Evolutionary conservation across 2,797 vertebrate species (phyloP).

Genomic region (Arnoldichthys spilopterus): DNA sequence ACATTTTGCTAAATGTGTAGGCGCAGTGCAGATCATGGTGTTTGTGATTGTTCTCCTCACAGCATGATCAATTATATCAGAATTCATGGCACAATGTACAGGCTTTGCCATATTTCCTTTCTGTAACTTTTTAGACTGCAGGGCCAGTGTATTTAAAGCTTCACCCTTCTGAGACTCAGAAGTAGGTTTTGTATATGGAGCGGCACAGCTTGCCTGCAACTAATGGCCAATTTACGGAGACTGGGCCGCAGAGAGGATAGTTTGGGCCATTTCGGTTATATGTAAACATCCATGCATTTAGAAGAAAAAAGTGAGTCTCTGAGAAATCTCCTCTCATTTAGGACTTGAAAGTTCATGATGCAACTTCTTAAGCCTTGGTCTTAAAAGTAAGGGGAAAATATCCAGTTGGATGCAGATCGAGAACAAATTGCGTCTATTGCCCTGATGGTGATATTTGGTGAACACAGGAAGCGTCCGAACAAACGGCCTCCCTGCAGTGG

Average conservation of each 20-base stretch:
- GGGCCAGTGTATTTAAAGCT: conserved; percentile 23
- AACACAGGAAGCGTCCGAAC: conserved; percentile 10
- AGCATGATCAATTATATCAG: neutral
- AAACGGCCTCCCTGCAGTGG: conserved; percentile 19
- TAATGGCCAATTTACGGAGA: conserved; percentile 1
- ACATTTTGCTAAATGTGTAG: neutral
- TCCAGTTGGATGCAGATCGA: conserved; percentile 25
- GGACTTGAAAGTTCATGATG: conserved; percentile 3
- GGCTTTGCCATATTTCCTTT: neutral
- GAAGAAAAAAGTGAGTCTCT: neutral
- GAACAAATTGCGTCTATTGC: conserved; percentile 12
- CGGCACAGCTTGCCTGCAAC: neutral
- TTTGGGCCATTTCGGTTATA: neutral
- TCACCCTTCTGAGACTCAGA: conserved; percentile 14
- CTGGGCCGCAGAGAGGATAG: neutral
- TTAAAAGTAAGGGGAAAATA: neutral
- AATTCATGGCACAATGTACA: conserved; percentile 2
- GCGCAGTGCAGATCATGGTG: neutral
- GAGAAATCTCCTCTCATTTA: neutral
- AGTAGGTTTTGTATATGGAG: conserved; percentile 41
- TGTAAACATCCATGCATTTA: conserved; percentile 15
- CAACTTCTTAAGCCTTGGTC: conserved; percentile 12
- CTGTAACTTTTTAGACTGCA: conserved; percentile 20
- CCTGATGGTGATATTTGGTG: conserved; percentile 16
- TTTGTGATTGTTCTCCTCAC: neutral